These are phyloP conservation scores for Drosophila kohkoa DNA, from an alignment of 1,140 invertebrate species.

Conservation along the genomic window DNA sequence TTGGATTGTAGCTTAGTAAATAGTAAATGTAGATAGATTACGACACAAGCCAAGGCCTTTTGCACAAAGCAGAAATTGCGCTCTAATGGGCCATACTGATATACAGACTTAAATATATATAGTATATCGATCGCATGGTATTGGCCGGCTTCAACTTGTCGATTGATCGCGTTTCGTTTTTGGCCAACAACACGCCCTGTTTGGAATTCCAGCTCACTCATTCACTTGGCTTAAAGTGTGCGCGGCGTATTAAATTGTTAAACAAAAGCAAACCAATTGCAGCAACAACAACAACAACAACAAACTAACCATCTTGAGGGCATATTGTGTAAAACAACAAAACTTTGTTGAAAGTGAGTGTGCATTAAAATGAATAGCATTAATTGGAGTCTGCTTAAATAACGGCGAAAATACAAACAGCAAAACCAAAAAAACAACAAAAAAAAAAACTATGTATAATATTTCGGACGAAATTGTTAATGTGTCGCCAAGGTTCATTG, in stretches of 20 bases:
- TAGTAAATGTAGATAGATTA: slow-evolving; percentile 43
- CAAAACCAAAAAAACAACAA: no score
- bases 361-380: slow-evolving; percentile 27
- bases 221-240: slow-evolving; percentile 41
- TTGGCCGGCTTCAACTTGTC: slow-evolving; percentile 9
- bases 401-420: background rate
- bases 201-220: slow-evolving; percentile 59
- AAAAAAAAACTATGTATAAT: background rate
- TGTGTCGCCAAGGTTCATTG: slow-evolving; percentile 49
- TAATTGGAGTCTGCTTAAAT: slow-evolving; percentile 17
- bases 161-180: slow-evolving; percentile 42
- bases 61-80: slow-evolving; percentile 33
- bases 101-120: slow-evolving; percentile 16
- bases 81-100: slow-evolving; percentile 45
- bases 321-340: slow-evolving; percentile 37
- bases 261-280: slow-evolving; percentile 10
- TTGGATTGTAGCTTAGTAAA: slow-evolving; percentile 11
- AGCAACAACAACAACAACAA: slow-evolving; percentile 35
- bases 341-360: slow-evolving; percentile 48
- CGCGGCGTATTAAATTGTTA: slow-evolving; percentile 50
- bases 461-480: background rate
- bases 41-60: slow-evolving; percentile 55
- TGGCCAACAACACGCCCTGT: slow-evolving; percentile 51
- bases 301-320: slow-evolving; percentile 34
- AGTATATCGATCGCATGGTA: background rate